Conservation (phyloP, 2,797 vertebrate species). For the Danionella dracula region DNA sequence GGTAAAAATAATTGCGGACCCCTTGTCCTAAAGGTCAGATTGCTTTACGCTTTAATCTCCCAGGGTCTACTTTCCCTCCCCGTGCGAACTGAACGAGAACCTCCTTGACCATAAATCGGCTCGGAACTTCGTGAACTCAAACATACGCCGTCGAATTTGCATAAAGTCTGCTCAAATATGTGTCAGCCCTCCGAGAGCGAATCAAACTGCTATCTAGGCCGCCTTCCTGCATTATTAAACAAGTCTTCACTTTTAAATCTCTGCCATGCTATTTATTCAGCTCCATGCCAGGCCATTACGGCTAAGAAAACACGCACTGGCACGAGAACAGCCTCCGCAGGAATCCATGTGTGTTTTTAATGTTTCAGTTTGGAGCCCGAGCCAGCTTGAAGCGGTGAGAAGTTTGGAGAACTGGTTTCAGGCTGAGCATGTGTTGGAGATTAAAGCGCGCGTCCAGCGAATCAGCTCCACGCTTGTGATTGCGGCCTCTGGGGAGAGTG, state of each 20-base stretch:
- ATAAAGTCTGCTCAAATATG: conserved; percentile 31
- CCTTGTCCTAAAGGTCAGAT: too few relatives aligned
- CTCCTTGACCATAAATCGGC: too few relatives aligned
- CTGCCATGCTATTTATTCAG: conserved; percentile 38
- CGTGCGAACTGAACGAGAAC: too few relatives aligned
- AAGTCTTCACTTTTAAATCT: conserved; percentile 33
- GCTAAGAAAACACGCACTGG: conserved; percentile 7
- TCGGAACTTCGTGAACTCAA: neutral
- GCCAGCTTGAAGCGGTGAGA: neutral
- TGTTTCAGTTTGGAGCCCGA: neutral
- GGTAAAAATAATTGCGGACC: too few relatives aligned
- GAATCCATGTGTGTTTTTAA: neutral
- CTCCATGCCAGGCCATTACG: conserved; percentile 22
- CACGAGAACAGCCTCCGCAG: neutral
- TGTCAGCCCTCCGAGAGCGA: conserved; percentile 18
- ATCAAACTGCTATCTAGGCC: conserved; percentile 46
- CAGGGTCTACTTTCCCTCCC: too few relatives aligned
- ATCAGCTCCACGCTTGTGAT: neutral
- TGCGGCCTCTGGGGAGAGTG: neutral
- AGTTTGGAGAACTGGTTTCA: neutral
- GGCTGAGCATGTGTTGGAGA: neutral
- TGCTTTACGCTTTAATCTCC: too few relatives aligned
- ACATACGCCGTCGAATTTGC: conserved; percentile 19
- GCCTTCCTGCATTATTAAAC: conserved; percentile 48
- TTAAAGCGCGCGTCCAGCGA: neutral